Evolutionary conservation across 2,113 vertebrate genomes (phyloP), one percentile per base, ranked within the genome.

Genomic region (Scatophagus argus): DNA sequence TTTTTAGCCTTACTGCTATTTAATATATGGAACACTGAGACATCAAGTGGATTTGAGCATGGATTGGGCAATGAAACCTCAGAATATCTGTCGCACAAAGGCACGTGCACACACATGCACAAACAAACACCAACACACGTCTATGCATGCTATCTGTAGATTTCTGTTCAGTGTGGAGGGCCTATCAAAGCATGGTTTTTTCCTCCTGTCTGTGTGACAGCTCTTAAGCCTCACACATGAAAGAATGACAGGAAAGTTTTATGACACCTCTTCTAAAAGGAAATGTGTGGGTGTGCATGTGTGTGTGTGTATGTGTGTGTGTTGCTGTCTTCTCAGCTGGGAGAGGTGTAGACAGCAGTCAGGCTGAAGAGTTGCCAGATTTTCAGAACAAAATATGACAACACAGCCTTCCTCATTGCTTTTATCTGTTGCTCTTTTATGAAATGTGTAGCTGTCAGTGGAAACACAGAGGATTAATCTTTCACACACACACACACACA

Each of bases 141-240:
- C 67, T 74, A 12, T 72, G 74, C 90, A 79, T 74, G 80, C 80
- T 23, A 44, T 39, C 36, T 60, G 75, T 47, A 74, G 65, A 34
- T 71, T 66, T 88, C 34, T 55, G 82, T 54, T 83, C 73, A 27
- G 51, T 67, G 68, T 65, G 55, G 32, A 86, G 31, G 59, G 36
- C 54, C 68, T 77, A 88, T 89, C 84, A 89, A 87, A 90, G 86
- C 83, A 64, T 64, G 51, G 81, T 84, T 83, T 62, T 89, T 88
- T 92, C 81, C 51, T 73, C 67, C 82, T 88, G 69, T 71, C 56
- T 44, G 59, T 87, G 77, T 86, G 88, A 89, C 89, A 87, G 84
- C 82, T 84, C 86, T 86, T 88, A 88, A 91, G 87, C 86, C 86
- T 80, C 81, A 77, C 79, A 91, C 81, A 88, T 92, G 84, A 92